These are phyloP conservation scores for Penaeus indicus DNA, from an alignment of 1,140 invertebrate genomes.

Conservation along the genomic window DNA sequence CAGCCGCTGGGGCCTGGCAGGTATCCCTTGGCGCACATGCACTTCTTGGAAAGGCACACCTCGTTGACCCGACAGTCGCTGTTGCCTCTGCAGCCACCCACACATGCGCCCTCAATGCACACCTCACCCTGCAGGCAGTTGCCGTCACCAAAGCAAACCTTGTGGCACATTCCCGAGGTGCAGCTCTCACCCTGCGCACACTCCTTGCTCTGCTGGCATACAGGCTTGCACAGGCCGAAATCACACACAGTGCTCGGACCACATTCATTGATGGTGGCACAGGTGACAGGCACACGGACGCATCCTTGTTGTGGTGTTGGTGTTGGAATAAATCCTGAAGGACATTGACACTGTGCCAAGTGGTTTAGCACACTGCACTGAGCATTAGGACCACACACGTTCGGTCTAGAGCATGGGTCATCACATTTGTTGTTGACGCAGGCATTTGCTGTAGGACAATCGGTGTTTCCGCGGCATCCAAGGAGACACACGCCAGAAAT, in stretches of 20 bases:
- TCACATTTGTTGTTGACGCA: constrained; percentile 87
- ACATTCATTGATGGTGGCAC: constrained; percentile 78
- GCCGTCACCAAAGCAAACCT: constrained; percentile 88
- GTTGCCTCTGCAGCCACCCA: constrained; percentile 84
- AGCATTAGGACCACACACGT: constrained; percentile 87
- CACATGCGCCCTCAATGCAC: constrained; percentile 85
- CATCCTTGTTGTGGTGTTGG: constrained; percentile 92
- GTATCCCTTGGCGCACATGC: constrained; percentile 73
- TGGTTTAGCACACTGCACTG: constrained; percentile 80
- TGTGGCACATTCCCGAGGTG: constrained; percentile 82
- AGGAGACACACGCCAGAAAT: constrained; percentile 81
- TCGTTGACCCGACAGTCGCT: constrained; percentile 84
- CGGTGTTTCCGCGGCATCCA: constrained; percentile 85
- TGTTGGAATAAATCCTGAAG: constrained; percentile 85
- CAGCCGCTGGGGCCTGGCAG: constrained; percentile 79
- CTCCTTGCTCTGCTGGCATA: constrained; percentile 78
- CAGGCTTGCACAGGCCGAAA: constrained; percentile 80
- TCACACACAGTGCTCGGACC: constrained; percentile 81
- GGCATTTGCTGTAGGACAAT: constrained; percentile 81
- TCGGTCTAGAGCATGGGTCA: constrained; percentile 83
- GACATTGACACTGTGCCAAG: constrained; percentile 80
- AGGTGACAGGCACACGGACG: constrained; percentile 80
- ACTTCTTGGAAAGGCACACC: constrained; percentile 84
- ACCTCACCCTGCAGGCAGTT: constrained; percentile 91
- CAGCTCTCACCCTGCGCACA: constrained; percentile 89